A percentile compares a stretch with the other conserved stretches of the same genome.
These are phyloP conservation scores for Disparrhopalites patrizii DNA, from an alignment of 2,888 invertebrate species.

Conservation along the genomic window DNA sequence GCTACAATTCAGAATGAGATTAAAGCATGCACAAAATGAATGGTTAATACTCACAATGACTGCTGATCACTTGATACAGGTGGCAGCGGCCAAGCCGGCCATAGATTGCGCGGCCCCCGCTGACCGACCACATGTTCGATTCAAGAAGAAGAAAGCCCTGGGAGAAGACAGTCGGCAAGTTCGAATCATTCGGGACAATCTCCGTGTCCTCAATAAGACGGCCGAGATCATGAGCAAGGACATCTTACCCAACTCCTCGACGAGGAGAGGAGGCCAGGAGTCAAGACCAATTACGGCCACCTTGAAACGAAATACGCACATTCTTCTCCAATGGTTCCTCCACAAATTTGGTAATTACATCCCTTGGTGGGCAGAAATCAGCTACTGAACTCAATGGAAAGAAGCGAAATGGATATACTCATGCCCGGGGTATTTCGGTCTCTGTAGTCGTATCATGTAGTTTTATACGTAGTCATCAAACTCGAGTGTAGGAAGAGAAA, in stretches of 20 bases:
- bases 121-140: conserved; percentile 41
- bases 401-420: no score
- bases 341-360: conserved; percentile 43
- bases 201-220: conserved; percentile 42
- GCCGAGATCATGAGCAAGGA: conserved; percentile 35
- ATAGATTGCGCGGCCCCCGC: conserved; percentile 43
- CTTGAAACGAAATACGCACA: conserved; percentile 37
- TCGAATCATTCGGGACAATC: conserved; percentile 44
- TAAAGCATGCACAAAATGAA: neutral
- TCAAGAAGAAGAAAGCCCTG: conserved; percentile 44
- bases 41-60: neutral
- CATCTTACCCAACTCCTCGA: neutral
- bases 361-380: conserved; percentile 48
- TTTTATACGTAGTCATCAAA: no score
- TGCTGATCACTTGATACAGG: conserved; percentile 29
- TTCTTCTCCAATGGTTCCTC: conserved; percentile 46
- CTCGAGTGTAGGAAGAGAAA: no score
- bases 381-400: conserved; percentile 28
- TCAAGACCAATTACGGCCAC: conserved; percentile 34
- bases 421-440: no score
- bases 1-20: neutral
- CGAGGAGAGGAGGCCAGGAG: neutral
- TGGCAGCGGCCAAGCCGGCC: conserved; percentile 43
- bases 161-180: conserved; percentile 42
- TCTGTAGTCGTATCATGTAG: no score